Evolutionary conservation across 1,140 invertebrate species (phyloP).

Genomic region (Panagrolaimus sp.): DNA sequence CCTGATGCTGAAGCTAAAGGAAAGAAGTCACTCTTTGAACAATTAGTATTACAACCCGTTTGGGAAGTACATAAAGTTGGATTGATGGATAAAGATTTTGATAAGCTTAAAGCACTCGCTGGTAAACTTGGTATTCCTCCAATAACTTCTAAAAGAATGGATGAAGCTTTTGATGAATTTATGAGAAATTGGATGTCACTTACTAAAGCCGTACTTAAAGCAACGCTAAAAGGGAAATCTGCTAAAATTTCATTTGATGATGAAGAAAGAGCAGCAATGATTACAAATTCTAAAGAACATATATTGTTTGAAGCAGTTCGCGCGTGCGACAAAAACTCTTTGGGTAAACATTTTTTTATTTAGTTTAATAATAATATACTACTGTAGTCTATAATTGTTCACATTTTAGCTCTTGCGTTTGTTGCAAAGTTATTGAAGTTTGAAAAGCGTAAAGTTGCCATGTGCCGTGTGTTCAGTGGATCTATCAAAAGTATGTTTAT

Average conservation of each 20-base stretch:
- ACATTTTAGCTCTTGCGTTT: neutral
- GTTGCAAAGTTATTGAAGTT: conserved; percentile 40
- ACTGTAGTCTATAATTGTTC: too few species aligned
- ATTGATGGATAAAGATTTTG: conserved; percentile 64
- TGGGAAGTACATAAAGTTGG: conserved; percentile 84
- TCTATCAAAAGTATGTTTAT: conserved; percentile 33
- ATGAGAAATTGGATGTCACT: conserved; percentile 46
- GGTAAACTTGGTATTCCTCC: conserved; percentile 28
- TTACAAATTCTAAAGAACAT: conserved; percentile 15
- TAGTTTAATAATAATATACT: too few species aligned
- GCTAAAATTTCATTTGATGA: conserved; percentile 29
- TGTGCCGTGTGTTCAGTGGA: conserved; percentile 49
- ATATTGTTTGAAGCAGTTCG: conserved; percentile 9
- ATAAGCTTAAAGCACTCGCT: conserved; percentile 31
- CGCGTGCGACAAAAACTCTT: neutral
- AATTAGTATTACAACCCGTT: conserved; percentile 86
- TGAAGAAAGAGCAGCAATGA: conserved; percentile 23
- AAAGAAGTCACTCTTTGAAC: conserved; percentile 91
- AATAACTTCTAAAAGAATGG: conserved; percentile 30
- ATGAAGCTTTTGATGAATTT: conserved; percentile 52
- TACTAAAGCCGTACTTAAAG: conserved; percentile 34
- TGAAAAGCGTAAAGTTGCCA: conserved; percentile 36
- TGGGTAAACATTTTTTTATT: too few species aligned
- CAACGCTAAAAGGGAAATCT: conserved; percentile 31
- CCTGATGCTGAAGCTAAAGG: conserved; percentile 84